Conservation (phyloP, 1,140 invertebrate species). For the Drosophila ambigua region DNA sequence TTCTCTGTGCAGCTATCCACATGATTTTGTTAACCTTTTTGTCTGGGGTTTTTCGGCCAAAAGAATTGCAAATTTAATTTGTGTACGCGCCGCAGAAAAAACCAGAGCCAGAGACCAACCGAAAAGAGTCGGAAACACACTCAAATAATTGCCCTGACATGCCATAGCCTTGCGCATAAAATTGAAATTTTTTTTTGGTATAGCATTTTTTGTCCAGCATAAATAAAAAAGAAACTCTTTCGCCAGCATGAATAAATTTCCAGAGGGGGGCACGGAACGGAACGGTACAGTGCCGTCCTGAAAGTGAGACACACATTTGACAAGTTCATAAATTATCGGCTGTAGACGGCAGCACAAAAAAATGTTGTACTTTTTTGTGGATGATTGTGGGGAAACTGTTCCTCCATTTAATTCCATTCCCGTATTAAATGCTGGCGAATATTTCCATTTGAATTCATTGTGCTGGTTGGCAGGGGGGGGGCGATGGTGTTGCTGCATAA, state of each 20-base stretch:
- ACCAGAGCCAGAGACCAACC: background rate
- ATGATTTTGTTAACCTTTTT: conserved; percentile 23
- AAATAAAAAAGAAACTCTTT: conserved; percentile 50
- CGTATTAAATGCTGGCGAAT: conserved; percentile 44
- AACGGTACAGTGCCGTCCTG: background rate
- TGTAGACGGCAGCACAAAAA: conserved; percentile 10
- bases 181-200: conserved; percentile 21
- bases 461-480: too few species aligned
- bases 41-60: conserved; percentile 15
- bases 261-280: background rate
- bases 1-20: conserved; percentile 11
- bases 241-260: conserved; percentile 45
- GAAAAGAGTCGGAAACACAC: conserved; percentile 14
- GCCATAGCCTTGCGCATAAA: conserved; percentile 18
- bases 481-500: background rate
- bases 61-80: conserved; percentile 54
- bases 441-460: conserved; percentile 28
- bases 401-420: conserved; percentile 23
- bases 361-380: conserved; percentile 27
- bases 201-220: conserved; percentile 6
- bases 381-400: conserved; percentile 20
- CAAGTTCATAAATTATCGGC: conserved; percentile 58
- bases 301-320: conserved; percentile 49
- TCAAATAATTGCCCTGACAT: conserved; percentile 14
- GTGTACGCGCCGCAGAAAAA: background rate